A percentile compares a stretch with the other conserved stretches of the same genome.
Evolutionary conservation across 2,113 vertebrate species (phyloP).

Genomic region (Tursiops truncatus): DNA sequence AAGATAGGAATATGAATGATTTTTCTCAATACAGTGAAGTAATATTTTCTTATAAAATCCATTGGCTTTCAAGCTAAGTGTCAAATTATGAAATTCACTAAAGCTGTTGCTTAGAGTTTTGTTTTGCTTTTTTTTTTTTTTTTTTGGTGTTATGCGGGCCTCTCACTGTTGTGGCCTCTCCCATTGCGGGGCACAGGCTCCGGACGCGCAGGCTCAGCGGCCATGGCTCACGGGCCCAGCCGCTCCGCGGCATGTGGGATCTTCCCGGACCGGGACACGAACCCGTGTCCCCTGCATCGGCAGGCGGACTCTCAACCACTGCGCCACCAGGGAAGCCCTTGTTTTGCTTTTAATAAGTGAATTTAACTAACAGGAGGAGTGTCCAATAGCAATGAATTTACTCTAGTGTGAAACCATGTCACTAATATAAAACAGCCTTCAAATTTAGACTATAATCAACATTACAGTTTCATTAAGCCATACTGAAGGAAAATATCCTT

Average conservation of each 20-base stretch:
- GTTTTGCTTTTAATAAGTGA: constrained; percentile 21
- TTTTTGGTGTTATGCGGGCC: too few species aligned
- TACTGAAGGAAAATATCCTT: background rate
- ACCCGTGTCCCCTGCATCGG: too few species aligned
- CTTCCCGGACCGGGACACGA: too few species aligned
- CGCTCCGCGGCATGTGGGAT: too few species aligned
- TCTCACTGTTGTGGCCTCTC: too few species aligned
- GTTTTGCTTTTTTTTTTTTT: background rate
- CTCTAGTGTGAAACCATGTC: background rate
- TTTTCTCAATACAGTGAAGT: background rate
- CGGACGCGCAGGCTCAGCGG: too few species aligned
- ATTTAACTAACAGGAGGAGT: background rate
- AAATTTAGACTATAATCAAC: background rate
- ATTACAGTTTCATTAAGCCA: background rate
- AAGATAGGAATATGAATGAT: background rate
- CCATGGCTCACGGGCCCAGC: too few species aligned
- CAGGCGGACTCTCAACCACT: too few species aligned
- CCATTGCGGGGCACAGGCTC: too few species aligned
- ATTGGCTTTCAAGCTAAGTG: background rate
- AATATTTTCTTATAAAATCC: background rate
- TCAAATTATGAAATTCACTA: constrained; percentile 19
- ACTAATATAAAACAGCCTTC: background rate
- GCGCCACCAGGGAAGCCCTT: background rate
- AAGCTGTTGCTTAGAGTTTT: background rate
- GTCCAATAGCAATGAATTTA: background rate